Percentiles rank a stretch among this genome's conserved stretches.
phyloP scores from a whole-genome alignment of 2,797 vertebrate species.

The Anguilla megastoma region DNA sequence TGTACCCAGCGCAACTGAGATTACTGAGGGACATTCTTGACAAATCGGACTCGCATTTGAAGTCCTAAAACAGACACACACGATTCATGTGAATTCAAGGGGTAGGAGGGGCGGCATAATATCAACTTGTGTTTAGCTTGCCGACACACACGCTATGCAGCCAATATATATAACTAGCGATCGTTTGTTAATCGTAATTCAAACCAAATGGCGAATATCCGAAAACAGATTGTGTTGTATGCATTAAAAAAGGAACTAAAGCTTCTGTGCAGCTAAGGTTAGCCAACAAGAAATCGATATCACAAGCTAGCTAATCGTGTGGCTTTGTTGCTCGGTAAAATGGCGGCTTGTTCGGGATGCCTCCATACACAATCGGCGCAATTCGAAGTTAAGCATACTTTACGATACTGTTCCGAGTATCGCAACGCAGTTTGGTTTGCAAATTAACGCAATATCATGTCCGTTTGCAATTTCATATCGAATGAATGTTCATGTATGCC shows the following conservation, averaged over 20 bases:
- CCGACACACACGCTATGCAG: neutral
- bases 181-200: neutral
- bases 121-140: neutral
- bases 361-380: constrained; percentile 70
- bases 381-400: constrained; percentile 46
- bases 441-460: neutral
- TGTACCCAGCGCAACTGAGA: neutral
- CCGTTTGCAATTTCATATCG: neutral
- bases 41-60: neutral
- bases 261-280: neutral
- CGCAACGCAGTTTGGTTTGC: neutral
- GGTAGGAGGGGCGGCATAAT: constrained; percentile 73
- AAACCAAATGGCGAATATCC: neutral
- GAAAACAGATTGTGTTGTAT: neutral
- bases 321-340: constrained; percentile 81
- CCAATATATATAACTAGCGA: neutral
- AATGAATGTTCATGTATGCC: neutral
- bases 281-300: neutral
- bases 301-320: constrained; percentile 6
- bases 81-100: constrained; percentile 67
- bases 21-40: neutral
- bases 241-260: neutral
- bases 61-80: constrained; percentile 47
- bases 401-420: neutral
- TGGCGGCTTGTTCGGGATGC: constrained; percentile 81